A percentile compares a stretch with the other conserved stretches of the same genome.
Evolutionary conservation across 2,113 vertebrate genomes (phyloP).

Genomic region (Halichoeres trimaculatus): DNA sequence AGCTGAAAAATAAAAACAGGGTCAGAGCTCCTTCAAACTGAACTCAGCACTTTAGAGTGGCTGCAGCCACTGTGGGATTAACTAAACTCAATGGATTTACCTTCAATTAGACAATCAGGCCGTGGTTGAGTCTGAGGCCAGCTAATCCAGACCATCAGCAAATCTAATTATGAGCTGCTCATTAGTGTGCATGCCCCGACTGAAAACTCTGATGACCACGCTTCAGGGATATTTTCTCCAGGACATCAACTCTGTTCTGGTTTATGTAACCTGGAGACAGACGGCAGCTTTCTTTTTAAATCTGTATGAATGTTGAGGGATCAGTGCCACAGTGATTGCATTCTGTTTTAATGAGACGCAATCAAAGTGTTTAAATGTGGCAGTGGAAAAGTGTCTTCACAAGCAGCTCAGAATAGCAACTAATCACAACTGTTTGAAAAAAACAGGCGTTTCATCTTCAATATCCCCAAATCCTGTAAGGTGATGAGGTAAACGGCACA

Average conservation of each 20-base stretch:
- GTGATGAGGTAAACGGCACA: slow-evolving; percentile 45
- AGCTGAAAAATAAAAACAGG: background rate
- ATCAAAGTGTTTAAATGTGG: slow-evolving; percentile 15
- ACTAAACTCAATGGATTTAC: slow-evolving; percentile 46
- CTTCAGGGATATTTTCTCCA: background rate
- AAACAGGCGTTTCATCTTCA: slow-evolving; percentile 36
- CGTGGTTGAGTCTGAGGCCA: slow-evolving; percentile 24
- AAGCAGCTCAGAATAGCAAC: slow-evolving; percentile 16
- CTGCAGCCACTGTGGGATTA: slow-evolving; percentile 51
- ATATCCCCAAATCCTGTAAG: slow-evolving; percentile 41
- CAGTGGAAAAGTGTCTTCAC: background rate
- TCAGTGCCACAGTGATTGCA: background rate
- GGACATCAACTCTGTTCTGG: background rate
- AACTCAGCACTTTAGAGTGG: background rate
- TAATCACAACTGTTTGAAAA: slow-evolving; percentile 6
- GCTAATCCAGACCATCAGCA: slow-evolving; percentile 55
- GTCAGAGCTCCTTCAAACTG: background rate
- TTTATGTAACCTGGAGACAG: background rate
- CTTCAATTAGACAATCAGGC: slow-evolving; percentile 32
- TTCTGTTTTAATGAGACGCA: slow-evolving; percentile 25
- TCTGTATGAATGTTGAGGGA: background rate
- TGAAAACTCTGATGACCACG: background rate
- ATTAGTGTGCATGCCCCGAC: background rate
- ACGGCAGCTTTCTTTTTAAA: background rate
- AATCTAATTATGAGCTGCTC: slow-evolving; percentile 43